phyloP scores from a whole-genome alignment of 2,888 invertebrate species.

The Unio delphinus region DNA sequence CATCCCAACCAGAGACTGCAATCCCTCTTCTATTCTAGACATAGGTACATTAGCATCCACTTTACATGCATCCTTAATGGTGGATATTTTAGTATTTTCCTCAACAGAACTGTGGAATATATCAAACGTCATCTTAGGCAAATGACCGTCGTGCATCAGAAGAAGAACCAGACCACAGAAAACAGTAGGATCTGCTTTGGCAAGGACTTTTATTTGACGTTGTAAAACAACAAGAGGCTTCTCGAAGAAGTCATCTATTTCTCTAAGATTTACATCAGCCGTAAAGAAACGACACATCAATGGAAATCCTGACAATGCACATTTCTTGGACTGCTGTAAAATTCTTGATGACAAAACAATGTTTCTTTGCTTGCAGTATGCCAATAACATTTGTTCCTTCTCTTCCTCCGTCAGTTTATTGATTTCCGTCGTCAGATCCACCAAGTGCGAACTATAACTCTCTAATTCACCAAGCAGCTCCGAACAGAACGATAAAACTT shows the following conservation, averaged over 20 bases:
- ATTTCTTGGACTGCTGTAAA: constrained; percentile 1
- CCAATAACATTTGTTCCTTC: constrained; percentile 10
- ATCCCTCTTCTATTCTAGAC: constrained; percentile 8
- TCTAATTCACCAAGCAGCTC: constrained; percentile 1
- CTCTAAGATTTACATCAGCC: constrained; percentile 8
- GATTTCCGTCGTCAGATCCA: constrained; percentile 15
- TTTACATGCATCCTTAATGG: constrained; percentile 19
- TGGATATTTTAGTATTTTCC: constrained; percentile 4
- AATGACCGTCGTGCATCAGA: constrained; percentile 17
- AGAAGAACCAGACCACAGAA: constrained; percentile 23
- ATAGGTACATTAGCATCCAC: constrained; percentile 10
- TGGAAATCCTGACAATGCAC: constrained; percentile 16
- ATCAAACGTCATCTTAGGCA: constrained; percentile 16
- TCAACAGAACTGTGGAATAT: constrained; percentile 9
- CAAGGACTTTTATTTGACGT: constrained; percentile 13
- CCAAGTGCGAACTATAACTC: constrained; percentile 2
- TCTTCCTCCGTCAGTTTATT: constrained; percentile 12
- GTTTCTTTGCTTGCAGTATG: constrained; percentile 4
- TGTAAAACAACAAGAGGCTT: constrained; percentile 16
- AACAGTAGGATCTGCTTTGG: constrained; percentile 6
- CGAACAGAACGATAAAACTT: constrained; percentile 10
- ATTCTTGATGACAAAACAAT: not conserved
- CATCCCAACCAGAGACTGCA: constrained; percentile 16
- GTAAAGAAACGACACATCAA: constrained; percentile 24
- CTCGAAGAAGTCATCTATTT: constrained; percentile 14